phyloP scores from a whole-genome alignment of 2,888 invertebrate species.

The Campoplex nolae region DNA sequence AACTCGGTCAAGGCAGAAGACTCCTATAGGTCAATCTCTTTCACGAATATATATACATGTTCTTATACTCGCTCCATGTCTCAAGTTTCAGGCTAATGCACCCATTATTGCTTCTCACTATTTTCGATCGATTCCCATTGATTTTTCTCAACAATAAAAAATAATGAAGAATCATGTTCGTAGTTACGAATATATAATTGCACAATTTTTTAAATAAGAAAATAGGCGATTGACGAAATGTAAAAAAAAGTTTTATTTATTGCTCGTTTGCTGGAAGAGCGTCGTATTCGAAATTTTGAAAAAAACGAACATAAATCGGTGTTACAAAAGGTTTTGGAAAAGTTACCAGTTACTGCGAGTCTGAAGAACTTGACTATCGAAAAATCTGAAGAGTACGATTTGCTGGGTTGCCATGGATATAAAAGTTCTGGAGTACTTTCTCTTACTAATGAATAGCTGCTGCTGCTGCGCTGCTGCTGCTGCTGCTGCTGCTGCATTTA shows the following conservation, averaged over 20 bases:
- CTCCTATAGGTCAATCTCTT: constrained; percentile 57
- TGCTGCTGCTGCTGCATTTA: neutral
- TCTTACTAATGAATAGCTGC: neutral
- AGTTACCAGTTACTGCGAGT: no score
- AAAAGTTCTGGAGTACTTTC: no score
- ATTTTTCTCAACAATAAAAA: neutral
- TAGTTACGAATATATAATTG: neutral
- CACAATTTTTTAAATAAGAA: no score
- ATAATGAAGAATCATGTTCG: neutral
- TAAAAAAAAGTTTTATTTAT: neutral
- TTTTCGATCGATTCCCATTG: constrained; percentile 1
- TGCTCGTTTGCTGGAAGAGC: neutral
- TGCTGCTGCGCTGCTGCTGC: no score
- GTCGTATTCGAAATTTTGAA: neutral
- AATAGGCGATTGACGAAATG: neutral
- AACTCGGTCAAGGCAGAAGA: constrained; percentile 84
- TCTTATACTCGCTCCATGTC: constrained; percentile 54
- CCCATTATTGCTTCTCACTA: neutral
- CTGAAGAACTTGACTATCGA: no score
- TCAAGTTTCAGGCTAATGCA: constrained; percentile 25
- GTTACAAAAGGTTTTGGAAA: no score
- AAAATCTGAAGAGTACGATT: no score
- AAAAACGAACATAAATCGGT: no score
- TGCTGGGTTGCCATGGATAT: no score
- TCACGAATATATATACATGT: constrained; percentile 56